Conservation (phyloP, 1,140 invertebrate genomes). For the Hylaeus volcanicus region DNA sequence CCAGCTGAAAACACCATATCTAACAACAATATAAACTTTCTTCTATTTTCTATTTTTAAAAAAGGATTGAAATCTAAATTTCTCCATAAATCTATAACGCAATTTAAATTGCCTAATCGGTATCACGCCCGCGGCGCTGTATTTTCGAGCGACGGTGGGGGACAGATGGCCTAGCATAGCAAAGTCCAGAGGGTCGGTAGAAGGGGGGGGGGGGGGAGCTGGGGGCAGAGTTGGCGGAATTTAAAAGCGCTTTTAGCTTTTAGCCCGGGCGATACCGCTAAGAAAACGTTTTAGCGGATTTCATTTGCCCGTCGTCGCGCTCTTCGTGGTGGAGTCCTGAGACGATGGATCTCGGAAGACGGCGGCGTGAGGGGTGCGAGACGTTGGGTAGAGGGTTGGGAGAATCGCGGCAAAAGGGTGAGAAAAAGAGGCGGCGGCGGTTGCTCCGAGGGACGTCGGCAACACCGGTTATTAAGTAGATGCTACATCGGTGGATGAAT, state of each 20-base stretch:
- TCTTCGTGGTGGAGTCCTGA: constrained; percentile 44
- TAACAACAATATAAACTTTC: too few relatives aligned
- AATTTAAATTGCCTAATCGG: background rate
- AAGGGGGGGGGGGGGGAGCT: constrained; percentile 3
- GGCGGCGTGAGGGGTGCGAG: background rate
- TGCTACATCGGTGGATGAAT: constrained; percentile 79
- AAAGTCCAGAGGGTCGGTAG: constrained; percentile 29
- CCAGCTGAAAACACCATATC: too few relatives aligned
- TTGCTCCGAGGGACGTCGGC: constrained; percentile 57
- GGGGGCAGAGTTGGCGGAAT: constrained; percentile 66
- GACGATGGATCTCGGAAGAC: constrained; percentile 62
- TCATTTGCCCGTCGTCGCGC: constrained; percentile 70
- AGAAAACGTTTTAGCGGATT: constrained; percentile 77
- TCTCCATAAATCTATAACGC: background rate
- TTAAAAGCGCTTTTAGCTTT: constrained; percentile 78
- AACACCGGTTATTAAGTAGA: constrained; percentile 79
- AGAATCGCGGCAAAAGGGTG: constrained; percentile 50
- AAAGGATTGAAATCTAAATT: too few relatives aligned
- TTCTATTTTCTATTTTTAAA: too few relatives aligned
- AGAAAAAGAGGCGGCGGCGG: constrained; percentile 52
- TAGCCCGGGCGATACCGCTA: constrained; percentile 73
- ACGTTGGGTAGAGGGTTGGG: background rate
- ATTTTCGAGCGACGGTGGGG: background rate
- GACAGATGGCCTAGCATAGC: constrained; percentile 24
- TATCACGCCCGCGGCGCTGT: background rate